These are phyloP conservation scores for Plebejus anna DNA, from an alignment of 2,888 invertebrate species.

Conservation along the genomic window DNA sequence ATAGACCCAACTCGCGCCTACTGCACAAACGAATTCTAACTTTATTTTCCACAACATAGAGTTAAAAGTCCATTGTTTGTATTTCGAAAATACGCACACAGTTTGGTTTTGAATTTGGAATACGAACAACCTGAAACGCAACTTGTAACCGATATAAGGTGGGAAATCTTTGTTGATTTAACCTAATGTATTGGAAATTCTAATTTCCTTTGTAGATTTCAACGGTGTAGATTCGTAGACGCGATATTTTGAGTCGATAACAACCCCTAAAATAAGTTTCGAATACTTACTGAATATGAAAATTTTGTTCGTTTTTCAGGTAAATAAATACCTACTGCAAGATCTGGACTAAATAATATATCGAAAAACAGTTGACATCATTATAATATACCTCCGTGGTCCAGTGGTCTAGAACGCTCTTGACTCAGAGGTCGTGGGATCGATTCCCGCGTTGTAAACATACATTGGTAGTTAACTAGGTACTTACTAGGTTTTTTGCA, in stretches of 20 bases:
- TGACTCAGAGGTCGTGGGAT: too few species aligned
- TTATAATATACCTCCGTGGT: too few species aligned
- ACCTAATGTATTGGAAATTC: constrained; percentile 23
- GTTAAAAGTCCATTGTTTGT: background rate
- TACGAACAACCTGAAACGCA: constrained; percentile 8
- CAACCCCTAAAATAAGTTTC: background rate
- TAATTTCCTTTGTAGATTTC: constrained; percentile 2
- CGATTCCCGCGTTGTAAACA: too few species aligned
- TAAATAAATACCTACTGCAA: background rate
- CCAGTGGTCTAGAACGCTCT: too few species aligned
- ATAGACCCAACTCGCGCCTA: constrained; percentile 40
- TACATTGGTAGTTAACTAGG: too few species aligned
- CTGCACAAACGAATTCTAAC: constrained; percentile 28
- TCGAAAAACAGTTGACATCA: too few species aligned
- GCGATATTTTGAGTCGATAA: background rate
- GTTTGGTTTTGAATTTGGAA: background rate
- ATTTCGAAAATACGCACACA: background rate
- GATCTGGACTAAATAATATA: too few species aligned
- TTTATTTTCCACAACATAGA: constrained; percentile 13
- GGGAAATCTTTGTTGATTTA: constrained; percentile 26
- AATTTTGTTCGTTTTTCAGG: background rate
- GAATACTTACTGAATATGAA: too few species aligned
- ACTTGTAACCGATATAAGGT: constrained; percentile 26
- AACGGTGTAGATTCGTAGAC: background rate
- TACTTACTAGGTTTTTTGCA: too few species aligned